phyloP scores from a whole-genome alignment of 2,888 invertebrate genomes.

The Trachelus iudaicus region DNA sequence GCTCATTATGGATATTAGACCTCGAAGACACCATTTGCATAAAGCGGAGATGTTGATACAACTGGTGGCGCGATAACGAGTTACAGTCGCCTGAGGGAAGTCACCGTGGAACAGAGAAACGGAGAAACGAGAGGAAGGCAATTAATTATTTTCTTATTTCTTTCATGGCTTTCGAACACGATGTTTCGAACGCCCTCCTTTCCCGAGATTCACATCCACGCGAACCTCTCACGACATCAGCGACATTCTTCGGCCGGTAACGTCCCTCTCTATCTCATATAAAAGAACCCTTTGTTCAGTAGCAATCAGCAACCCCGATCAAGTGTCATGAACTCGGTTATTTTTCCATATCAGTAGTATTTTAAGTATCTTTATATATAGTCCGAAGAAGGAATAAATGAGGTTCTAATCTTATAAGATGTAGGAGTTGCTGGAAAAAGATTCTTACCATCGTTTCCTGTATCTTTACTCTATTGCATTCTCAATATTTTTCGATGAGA shows the following conservation, averaged over 20 bases:
- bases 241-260: conserved; percentile 3
- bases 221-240: background rate
- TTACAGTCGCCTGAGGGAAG: conserved; percentile 8
- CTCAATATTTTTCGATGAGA: background rate
- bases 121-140: conserved; percentile 1
- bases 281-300: background rate
- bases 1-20: conserved; percentile 58
- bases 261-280: conserved; percentile 17
- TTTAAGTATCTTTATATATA: background rate
- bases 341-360: background rate
- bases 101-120: background rate
- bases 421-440: background rate
- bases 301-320: background rate
- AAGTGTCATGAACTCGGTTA: background rate
- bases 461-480: background rate
- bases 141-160: conserved; percentile 11
- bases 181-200: background rate
- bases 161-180: background rate
- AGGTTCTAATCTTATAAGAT: background rate
- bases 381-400: background rate
- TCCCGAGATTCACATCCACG: background rate
- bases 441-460: background rate
- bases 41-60: conserved; percentile 55
- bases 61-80: conserved; percentile 52
- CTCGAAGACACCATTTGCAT: conserved; percentile 47